Evolutionary conservation across 1,140 invertebrate genomes (phyloP), one percentile per base, ranked within the genome.

Genomic region (Dendroctonus valens): DNA sequence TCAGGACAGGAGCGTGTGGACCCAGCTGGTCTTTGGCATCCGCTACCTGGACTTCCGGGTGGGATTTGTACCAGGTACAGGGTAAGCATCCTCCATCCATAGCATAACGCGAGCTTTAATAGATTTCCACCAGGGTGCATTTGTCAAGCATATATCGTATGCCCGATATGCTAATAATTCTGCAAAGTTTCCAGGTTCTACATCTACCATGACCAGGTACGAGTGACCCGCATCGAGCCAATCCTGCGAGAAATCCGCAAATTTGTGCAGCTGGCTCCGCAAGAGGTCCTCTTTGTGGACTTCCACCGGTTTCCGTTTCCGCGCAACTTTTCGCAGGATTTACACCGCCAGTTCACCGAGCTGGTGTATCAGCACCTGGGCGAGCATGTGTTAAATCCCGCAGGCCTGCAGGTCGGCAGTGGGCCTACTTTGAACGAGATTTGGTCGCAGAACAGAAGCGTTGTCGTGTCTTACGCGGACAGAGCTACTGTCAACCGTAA

Each of bases 11-110:
- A 85, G 88, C 72, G 82, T 93, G 14, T 93, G 89, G 86, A 84
- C 84, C 0, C 91, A 93, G 75, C 80, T 93, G 9, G 86, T 91
- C 1, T 88, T 91, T 74, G 91, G 91, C 39, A 87, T 92, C 73
- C 81, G 91, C 71, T 93, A 92, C 74, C 79, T 94, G 26, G 91
- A 94, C 78, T 82, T 94, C 14, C 85, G 90, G 65, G 80, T 90
- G 59, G 87, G 87, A 70, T 86, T 86, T 76, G 77, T 78, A 55
- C 71, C 70, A 44, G 68, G 70, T 42, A 69, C 74, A 62, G 72
- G 70, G 75, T 76, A 69, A 60, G 66, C 26, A 26, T 26, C 26
- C 26, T 26, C 26, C 26, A 26, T 65, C 9, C 7, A 0, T 61
- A 38, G 44, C 26, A 26, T 26, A 26, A 3, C 3, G 3, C 26